Evolutionary conservation across 2,797 vertebrate genomes (phyloP).

Genomic region (Acrossocheilus wenchowensis): DNA sequence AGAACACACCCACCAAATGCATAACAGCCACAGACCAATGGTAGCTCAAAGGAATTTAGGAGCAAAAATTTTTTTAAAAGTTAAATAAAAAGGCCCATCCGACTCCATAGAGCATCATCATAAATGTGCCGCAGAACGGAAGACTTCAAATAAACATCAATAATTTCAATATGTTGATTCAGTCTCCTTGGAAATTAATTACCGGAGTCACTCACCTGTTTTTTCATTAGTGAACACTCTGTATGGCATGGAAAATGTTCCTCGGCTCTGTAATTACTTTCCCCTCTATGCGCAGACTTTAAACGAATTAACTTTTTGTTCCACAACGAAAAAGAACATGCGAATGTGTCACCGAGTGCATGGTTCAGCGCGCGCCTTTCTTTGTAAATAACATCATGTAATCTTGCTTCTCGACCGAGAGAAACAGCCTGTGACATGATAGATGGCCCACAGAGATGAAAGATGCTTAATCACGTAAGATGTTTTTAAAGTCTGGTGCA

Average conservation of each 20-base stretch:
- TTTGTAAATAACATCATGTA: slow-evolving; percentile 36
- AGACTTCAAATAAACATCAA: slow-evolving; percentile 18
- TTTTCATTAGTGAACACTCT: slow-evolving; percentile 47
- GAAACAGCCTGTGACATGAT: slow-evolving; percentile 39
- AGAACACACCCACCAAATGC: too few relatives aligned
- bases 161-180: slow-evolving; percentile 33
- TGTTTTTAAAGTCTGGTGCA: slow-evolving; percentile 17
- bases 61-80: neutral
- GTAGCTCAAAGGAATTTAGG: too few relatives aligned
- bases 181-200: slow-evolving; percentile 53
- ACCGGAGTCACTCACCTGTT: slow-evolving; percentile 33
- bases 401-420: slow-evolving; percentile 27
- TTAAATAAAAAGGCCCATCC: neutral
- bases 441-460: slow-evolving; percentile 36
- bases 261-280: slow-evolving; percentile 54
- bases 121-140: neutral
- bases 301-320: slow-evolving; percentile 41
- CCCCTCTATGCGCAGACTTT: slow-evolving; percentile 31
- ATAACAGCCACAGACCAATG: too few relatives aligned
- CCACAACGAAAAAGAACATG: slow-evolving; percentile 36
- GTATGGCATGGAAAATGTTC: slow-evolving; percentile 39
- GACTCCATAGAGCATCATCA: neutral
- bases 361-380: slow-evolving; percentile 22
- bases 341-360: neutral
- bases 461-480: slow-evolving; percentile 48